Percentiles rank a stretch among this genome's conserved stretches.
These are phyloP conservation scores for Passer montanus DNA, from an alignment of 2,113 vertebrate species.

Conservation along the genomic window DNA sequence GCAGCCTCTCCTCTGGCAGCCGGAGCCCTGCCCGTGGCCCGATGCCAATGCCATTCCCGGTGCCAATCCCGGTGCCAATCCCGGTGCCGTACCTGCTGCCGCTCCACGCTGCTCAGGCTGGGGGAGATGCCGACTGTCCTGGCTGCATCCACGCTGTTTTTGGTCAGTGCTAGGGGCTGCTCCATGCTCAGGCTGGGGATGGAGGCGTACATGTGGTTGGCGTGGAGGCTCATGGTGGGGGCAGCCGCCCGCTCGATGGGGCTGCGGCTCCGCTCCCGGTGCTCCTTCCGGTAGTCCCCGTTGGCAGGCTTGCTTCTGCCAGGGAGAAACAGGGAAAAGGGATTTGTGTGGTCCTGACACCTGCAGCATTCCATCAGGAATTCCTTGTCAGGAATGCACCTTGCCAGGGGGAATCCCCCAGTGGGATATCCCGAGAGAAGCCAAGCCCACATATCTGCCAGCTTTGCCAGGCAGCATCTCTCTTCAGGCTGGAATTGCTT, in stretches of 20 bases:
- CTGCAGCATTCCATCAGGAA: rapidly evolving
- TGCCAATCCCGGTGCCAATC: too few relatives aligned
- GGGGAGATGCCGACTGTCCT: constrained; percentile 78
- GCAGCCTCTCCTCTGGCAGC: neutral
- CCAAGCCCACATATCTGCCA: neutral
- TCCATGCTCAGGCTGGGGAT: constrained; percentile 91
- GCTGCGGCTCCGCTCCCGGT: constrained; percentile 89
- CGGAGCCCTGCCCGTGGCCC: neutral
- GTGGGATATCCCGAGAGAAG: neutral
- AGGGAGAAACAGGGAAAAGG: neutral
- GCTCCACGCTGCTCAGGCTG: constrained; percentile 81
- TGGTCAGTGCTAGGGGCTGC: constrained; percentile 97
- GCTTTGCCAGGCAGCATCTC: neutral
- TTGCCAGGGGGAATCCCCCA: neutral
- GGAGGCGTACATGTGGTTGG: constrained; percentile 84
- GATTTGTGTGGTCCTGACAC: neutral
- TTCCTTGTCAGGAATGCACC: neutral
- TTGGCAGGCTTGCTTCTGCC: constrained; percentile 89
- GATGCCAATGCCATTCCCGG: too few relatives aligned
- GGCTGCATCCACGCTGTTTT: constrained; percentile 85
- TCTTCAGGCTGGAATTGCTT: neutral
- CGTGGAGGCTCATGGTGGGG: constrained; percentile 83
- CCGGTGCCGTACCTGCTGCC: constrained; percentile 90
- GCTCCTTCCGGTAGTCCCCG: constrained; percentile 93
- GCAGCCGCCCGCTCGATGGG: constrained; percentile 87